These are phyloP conservation scores for Oncorhynchus nerka DNA, from an alignment of 2,113 vertebrate genomes.

Conservation along the genomic window DNA sequence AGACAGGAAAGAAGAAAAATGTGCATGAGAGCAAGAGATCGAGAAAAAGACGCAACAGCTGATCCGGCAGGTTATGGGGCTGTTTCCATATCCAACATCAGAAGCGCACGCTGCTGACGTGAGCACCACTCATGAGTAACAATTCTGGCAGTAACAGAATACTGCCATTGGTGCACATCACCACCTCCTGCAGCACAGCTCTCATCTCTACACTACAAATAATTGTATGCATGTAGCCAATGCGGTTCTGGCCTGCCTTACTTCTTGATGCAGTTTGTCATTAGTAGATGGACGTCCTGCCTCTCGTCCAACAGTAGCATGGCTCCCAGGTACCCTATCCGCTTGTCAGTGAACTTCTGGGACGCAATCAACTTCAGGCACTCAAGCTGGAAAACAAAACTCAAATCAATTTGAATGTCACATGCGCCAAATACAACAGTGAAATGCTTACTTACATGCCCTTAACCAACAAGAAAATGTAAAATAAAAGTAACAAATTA, in stretches of 20 bases:
- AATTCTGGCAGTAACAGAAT: not conserved
- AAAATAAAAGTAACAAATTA: too few species aligned
- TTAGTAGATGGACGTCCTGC: conserved; percentile 98
- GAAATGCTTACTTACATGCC: too few species aligned
- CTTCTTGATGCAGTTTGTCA: conserved; percentile 99
- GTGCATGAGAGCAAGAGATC: not conserved
- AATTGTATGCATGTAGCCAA: not conserved
- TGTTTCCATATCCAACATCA: not conserved
- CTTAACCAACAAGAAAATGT: too few species aligned
- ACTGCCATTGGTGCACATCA: conserved; percentile 5
- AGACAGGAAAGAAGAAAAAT: not conserved
- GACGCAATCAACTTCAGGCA: conserved; percentile 98
- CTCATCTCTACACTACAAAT: conserved; percentile 7
- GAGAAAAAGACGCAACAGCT: not conserved
- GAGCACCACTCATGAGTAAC: not conserved
- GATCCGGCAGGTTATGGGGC: not conserved
- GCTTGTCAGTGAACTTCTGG: conserved; percentile 99
- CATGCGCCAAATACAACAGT: too few species aligned
- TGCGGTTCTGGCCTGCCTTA: conserved; percentile 66
- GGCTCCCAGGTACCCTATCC: conserved; percentile 98
- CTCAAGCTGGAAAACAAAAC: conserved; percentile 83
- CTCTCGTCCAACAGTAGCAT: conserved; percentile 97
- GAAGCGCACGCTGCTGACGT: not conserved
- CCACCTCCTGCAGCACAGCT: not conserved
- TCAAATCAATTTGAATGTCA: too few species aligned